Base-by-base conservation (phyloP, 2,113 vertebrate genomes). In the Canis aureus region DNA sequence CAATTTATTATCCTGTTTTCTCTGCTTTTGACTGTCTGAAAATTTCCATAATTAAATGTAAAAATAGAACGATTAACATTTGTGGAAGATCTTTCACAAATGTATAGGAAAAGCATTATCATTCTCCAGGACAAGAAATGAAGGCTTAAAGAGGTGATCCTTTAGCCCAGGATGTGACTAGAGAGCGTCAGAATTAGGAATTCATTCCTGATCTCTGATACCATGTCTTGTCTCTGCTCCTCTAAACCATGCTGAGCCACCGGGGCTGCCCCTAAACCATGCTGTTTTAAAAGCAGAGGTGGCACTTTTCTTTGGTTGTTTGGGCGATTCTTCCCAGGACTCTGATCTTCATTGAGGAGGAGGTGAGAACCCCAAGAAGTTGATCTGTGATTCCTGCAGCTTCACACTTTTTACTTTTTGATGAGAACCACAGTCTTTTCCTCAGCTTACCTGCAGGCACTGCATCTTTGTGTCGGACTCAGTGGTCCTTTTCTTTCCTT, bases 21-120 rank as follows among this genome's bases (percentile, higher is more conserved):
- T 80, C 19, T 87, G 43, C 19, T 91, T 97, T 78, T 66, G 17
- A 60, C 53, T 55, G 32, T 93, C 83, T 62, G 49, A 90, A 87
- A 35, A 22, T 86, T 87, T 79, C 23, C 62, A 74, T 93, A 71
- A 82, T 87, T 87, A 17, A 66, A 4, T 51, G 88, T 78, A 12
- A 95, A 94, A 43, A 64, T 38, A 67, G 60, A 92, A 64, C 74
- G 20, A 57, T 74, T 80, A 73, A 73, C 23, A 49, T 60, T 87
- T 79, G 64, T 66, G 20, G 83, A 71, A 78, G 49, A 62, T 69
- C 62, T 94, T 79, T 74, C 32, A 81, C 29, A 85, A 67, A 35
- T 51, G 8, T 81, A 8, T 29, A 67, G 67, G 9, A 13, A 49
- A 88, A 67, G 49, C 32, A 62, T 90, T 90, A 8, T 86, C 10